Evolutionary conservation across 2,113 vertebrate genomes (phyloP), one percentile per base, ranked within the genome.

Genomic region (Lota lota): DNA sequence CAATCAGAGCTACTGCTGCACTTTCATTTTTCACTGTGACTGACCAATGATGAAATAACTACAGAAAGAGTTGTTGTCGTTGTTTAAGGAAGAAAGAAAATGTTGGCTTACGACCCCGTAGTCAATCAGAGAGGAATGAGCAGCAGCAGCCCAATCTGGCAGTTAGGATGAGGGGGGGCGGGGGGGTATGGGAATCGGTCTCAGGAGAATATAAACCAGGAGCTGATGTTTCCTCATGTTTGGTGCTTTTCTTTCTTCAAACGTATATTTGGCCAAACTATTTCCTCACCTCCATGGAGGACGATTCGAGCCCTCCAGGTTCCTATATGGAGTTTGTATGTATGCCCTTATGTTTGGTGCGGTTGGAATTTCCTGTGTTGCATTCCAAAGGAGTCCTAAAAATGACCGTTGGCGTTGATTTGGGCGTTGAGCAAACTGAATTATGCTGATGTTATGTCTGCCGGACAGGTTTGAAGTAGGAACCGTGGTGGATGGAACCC

Each of bases 361-460:
- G 22, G 58, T 50, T 19, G 59, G 64, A 21, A n/a, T 61, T 58
- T 63, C 11, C 22, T 21, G 20, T 1, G 4, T 64, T 61, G 62
- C 24, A 54, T 53, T 14, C 59, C 19, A 15, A 59, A 64, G 14
- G 21, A 54, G 18, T 47, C 20, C 18, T 73, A 22, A 66, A 75
- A 58, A 62, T 68, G 65, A 64, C 68, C 40, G 62, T 22, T 17
- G 21, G 64, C 17, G 36, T 72, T 7, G 17, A 64, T 67, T 51
- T 79, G 84, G 67, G 53, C 51, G 1, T 21, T 11, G 8, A 33
- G 80, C 84, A 85, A 56, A 67, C 77, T 60, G 73, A 62, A 79
- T 79, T 74, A 70, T 69, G 69, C 79, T 83, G 84, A 77, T 62
- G 84, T 82, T 79, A 76, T 76, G 82, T 87, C 86, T 83, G 40